Conservation (phyloP, 53 echinoderm and acorn worm species). For the Antedon mediterranea region DNA sequence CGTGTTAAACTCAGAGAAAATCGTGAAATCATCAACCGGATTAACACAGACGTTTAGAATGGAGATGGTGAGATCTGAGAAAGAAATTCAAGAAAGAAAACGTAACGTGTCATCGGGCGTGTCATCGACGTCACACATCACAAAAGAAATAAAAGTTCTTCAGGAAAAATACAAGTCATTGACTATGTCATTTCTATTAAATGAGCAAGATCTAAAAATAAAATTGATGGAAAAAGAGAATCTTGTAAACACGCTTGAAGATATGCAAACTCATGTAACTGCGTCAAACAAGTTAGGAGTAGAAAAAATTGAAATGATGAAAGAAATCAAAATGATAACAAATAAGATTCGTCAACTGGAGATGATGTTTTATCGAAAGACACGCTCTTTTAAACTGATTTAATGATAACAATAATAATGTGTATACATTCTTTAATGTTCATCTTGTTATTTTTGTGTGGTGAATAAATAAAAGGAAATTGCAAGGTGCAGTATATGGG, state of each 20-base stretch:
- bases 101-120: slow-evolving; percentile 38
- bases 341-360: slow-evolving; percentile 86
- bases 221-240: slow-evolving; percentile 50
- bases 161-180: slow-evolving; percentile 63
- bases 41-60: slow-evolving; percentile 47
- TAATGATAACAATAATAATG: slow-evolving; percentile 31
- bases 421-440: too few species aligned
- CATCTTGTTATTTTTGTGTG: too few species aligned
- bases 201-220: slow-evolving; percentile 40
- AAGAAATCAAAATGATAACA: slow-evolving; percentile 70
- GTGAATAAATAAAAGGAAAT: too few species aligned
- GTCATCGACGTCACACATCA: too few species aligned
- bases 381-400: slow-evolving; percentile 62
- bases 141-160: slow-evolving; percentile 73
- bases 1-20: slow-evolving; percentile 71
- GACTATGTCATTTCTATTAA: slow-evolving; percentile 54
- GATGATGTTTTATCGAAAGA: slow-evolving; percentile 70
- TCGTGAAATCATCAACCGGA: slow-evolving; percentile 43
- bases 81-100: slow-evolving; percentile 63
- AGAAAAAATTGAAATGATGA: slow-evolving; percentile 69
- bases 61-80: slow-evolving; percentile 51
- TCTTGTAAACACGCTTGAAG: slow-evolving; percentile 43
- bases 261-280: slow-evolving; percentile 48
- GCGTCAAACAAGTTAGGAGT: slow-evolving; percentile 77
- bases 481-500: too few species aligned